Percentiles rank a stretch among this genome's conserved stretches.
These are phyloP conservation scores for Chionoecetes opilio DNA, from an alignment of 1,140 invertebrate genomes.

Conservation along the genomic window DNA sequence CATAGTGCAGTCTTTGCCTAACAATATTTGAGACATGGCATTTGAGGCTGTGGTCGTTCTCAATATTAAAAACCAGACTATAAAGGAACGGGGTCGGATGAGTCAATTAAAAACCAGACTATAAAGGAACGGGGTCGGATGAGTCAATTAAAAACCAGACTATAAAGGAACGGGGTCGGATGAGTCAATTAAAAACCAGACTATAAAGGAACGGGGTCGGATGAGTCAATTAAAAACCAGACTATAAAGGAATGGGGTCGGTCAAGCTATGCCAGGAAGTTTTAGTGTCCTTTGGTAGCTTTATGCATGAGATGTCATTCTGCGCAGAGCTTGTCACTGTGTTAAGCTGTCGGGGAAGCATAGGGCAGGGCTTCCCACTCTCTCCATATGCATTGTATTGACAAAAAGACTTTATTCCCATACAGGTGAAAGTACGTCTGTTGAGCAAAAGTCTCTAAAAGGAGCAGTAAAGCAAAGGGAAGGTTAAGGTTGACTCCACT, in stretches of 20 bases:
- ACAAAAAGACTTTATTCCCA: conserved; percentile 48
- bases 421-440: conserved; percentile 56
- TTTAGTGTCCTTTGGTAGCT: conserved; percentile 64
- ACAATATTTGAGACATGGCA: not conserved
- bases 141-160: no score
- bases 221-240: not conserved
- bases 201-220: no score
- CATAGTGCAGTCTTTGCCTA: not conserved
- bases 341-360: not conserved
- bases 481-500: conserved; percentile 65
- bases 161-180: no score
- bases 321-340: conserved; percentile 45
- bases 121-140: no score
- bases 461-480: no score
- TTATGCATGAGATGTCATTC: conserved; percentile 65
- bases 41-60: not conserved
- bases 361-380: no score
- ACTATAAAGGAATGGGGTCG: no score
- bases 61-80: not conserved
- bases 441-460: conserved; percentile 31
- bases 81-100: no score
- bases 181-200: no score
- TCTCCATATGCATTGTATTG: not conserved
- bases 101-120: no score
- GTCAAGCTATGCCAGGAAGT: conserved; percentile 64